Base-by-base conservation (phyloP, 2,113 vertebrate genomes). In the Choloepus hoffmanni region DNA sequence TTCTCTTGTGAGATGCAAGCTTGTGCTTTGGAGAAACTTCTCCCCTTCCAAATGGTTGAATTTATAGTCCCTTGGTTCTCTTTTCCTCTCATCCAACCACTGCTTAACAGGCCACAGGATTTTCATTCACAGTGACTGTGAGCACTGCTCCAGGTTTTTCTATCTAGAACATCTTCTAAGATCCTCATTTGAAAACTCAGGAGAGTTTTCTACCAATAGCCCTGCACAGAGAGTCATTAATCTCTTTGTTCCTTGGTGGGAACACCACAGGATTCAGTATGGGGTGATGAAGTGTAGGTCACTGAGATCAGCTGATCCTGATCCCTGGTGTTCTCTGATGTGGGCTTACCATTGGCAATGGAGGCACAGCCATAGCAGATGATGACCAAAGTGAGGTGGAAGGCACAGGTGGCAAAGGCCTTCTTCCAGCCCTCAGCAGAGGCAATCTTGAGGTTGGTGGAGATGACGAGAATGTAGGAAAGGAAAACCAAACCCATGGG, bases 281-380 rank as follows among this genome's bases (percentile, higher is more conserved):
- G 92, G 96, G 0, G 92, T 97, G 62, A 97, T 88, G 63, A 97
- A 0, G 97, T 97, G n/a, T 97, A 97, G 53, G 93, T 96, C 14
- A 97, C 96, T 5, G 96, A 96, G 11, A 96, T 89, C 26, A 97
- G 36, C 28, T 89, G 92, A 18, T 97, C 96, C 23, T 97, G 82
- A n/a, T 92, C 84, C 8, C 48, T 88, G 30, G 62, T 73, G 4
- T 95, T 93, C 4, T 92, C 55, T 23, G 96, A 96, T 58, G 92
- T 96, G 76, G 96, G 89, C 24, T 90, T 97, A 24, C 97, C 60
- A 55, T 98, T 97, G 83, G 95, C 92, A 28, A 97, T 93, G 91
- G 95, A 95, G 50, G 93, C 92, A 5, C 83, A 97, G 33, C 97
- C 95, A 0, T 95, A 96, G 13, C 96, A 97, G 14, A 96, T 2